A percentile compares a stretch with the other conserved stretches of the same genome.
Evolutionary conservation across 2,888 invertebrate species (phyloP).

Genomic region (Cynaeus angustus): DNA sequence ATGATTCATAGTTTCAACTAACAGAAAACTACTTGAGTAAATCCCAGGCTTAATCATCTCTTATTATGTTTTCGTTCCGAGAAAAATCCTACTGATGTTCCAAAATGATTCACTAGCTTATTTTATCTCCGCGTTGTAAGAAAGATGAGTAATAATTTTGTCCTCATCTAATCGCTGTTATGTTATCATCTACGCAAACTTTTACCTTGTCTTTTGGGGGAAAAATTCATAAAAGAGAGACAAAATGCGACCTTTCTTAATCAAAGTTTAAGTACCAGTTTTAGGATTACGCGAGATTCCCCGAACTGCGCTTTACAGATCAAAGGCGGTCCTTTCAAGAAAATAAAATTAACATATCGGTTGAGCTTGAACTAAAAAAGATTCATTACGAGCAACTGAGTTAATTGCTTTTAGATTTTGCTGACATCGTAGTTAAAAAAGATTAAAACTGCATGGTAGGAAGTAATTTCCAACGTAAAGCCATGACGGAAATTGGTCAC

Average conservation of each 20-base stretch:
- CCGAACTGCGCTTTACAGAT: conserved; percentile 32
- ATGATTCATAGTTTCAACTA: conserved; percentile 48
- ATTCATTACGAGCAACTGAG: conserved; percentile 1
- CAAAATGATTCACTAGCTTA: conserved; percentile 25
- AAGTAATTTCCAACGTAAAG: neutral
- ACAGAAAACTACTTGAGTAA: conserved; percentile 49
- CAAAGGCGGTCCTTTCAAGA: conserved; percentile 31
- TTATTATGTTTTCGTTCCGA: conserved; percentile 14
- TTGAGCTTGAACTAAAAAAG: conserved; percentile 4
- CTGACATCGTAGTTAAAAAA: conserved; percentile 4
- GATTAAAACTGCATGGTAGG: conserved; percentile 4
- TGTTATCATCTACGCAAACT: conserved; percentile 11
- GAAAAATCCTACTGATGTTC: neutral
- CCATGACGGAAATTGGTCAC: neutral
- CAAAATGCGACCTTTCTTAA: conserved; percentile 23
- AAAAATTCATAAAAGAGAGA: conserved; percentile 24
- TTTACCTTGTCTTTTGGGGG: neutral
- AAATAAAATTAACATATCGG: conserved; percentile 29
- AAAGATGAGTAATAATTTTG: neutral
- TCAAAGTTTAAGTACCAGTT: conserved; percentile 30
- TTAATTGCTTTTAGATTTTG: conserved; percentile 23
- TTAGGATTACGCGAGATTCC: conserved; percentile 25
- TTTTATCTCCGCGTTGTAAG: conserved; percentile 29
- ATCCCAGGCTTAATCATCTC: conserved; percentile 43
- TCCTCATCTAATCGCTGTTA: conserved; percentile 16